phyloP scores from a whole-genome alignment of 2,888 invertebrate species.

The Dorcus hopei region DNA sequence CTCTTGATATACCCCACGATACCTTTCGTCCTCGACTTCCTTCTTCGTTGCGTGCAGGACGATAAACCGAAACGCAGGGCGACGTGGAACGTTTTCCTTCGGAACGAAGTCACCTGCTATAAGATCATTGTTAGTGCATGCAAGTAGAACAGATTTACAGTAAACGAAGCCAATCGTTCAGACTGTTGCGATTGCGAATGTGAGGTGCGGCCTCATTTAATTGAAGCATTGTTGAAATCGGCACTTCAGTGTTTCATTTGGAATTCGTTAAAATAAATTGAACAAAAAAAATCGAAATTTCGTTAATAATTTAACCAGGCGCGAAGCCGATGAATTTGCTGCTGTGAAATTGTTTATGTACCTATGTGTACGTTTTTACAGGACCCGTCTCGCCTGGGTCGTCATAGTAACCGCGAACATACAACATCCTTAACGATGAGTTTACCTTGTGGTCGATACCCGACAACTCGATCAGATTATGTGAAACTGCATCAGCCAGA shows the following conservation, averaged over 20 bases:
- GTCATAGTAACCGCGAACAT: too few relatives aligned
- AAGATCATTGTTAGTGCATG: slow-evolving; percentile 29
- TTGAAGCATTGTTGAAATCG: slow-evolving; percentile 29
- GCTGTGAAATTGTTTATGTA: too few relatives aligned
- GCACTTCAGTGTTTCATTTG: slow-evolving; percentile 13
- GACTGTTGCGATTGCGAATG: slow-evolving; percentile 19
- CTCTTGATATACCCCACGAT: slow-evolving; percentile 29
- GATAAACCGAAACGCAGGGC: background rate
- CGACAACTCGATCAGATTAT: slow-evolving; percentile 10
- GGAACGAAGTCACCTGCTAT: slow-evolving; percentile 24
- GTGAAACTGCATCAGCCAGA: slow-evolving; percentile 3
- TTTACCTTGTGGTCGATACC: slow-evolving; percentile 8
- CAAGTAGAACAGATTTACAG: slow-evolving; percentile 24
- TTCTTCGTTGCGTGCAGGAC: background rate
- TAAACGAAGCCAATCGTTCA: slow-evolving; percentile 39
- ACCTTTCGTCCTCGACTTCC: slow-evolving; percentile 7
- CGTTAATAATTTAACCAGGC: too few relatives aligned
- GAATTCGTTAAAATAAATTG: slow-evolving; percentile 15
- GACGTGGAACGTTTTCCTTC: slow-evolving; percentile 5
- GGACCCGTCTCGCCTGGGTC: too few relatives aligned
- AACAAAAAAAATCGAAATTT: background rate
- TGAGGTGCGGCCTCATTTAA: slow-evolving; percentile 29
- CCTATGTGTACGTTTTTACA: too few relatives aligned
- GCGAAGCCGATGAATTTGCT: too few relatives aligned
- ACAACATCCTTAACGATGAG: slow-evolving; percentile 13